Percentiles rank a stretch among this genome's conserved stretches.
These are phyloP conservation scores for Mormyrus proboscirostris DNA, from an alignment of 2,797 vertebrate species.

Conservation along the genomic window DNA sequence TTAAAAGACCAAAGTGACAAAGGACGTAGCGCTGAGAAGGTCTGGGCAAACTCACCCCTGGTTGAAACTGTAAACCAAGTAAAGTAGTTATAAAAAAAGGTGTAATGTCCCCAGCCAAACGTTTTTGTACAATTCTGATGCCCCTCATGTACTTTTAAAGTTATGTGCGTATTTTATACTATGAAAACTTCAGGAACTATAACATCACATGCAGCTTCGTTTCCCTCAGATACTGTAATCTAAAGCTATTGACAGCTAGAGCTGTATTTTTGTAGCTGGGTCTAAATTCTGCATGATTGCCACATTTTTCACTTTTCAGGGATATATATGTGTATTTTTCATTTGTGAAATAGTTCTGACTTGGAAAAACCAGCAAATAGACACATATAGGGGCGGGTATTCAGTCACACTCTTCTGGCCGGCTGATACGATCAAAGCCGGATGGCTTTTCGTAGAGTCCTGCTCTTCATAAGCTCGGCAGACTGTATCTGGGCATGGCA, in stretches of 20 bases:
- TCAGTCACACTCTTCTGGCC: constrained; percentile 4
- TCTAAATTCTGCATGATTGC: neutral
- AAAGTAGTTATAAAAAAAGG: neutral
- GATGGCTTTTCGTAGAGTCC: neutral
- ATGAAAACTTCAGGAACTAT: neutral
- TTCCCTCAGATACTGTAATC: neutral
- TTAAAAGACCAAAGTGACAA: neutral
- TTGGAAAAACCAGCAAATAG: neutral
- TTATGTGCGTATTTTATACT: neutral
- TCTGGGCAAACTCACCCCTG: neutral
- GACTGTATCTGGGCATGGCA: constrained; percentile 14
- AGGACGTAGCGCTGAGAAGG: neutral
- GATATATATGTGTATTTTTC: neutral
- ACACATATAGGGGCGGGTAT: neutral
- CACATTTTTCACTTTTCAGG: neutral
- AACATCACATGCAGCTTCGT: neutral
- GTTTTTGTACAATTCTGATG: neutral
- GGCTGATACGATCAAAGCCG: constrained; percentile 13
- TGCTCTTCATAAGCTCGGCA: constrained; percentile 5
- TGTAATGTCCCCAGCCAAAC: neutral
- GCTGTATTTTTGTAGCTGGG: neutral
- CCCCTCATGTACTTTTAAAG: neutral
- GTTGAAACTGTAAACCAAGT: neutral
- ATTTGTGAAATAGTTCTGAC: constrained; percentile 12
- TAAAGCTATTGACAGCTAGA: neutral